phyloP scores from a whole-genome alignment of 2,888 invertebrate species.

The Gerris lacustris region DNA sequence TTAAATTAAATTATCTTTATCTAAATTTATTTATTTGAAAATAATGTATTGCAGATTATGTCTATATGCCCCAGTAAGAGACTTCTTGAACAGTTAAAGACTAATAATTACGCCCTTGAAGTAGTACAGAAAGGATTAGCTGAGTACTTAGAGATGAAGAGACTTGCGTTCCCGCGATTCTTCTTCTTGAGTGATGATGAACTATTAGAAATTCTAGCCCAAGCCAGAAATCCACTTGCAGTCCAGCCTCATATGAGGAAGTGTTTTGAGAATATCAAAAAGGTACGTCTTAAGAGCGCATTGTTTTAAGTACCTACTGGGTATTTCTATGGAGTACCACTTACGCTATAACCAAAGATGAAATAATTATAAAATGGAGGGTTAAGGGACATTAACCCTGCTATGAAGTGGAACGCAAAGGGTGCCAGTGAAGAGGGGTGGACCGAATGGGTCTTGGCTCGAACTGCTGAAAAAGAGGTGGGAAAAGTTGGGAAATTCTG shows the following conservation, averaged over 20 bases:
- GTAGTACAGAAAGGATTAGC: conserved; percentile 62
- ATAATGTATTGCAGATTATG: conserved; percentile 43
- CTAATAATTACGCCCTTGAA: conserved; percentile 55
- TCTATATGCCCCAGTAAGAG: conserved; percentile 50
- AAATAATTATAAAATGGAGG: too few species aligned
- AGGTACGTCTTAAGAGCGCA: conserved; percentile 35
- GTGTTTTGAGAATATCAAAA: conserved; percentile 67
- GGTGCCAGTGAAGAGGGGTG: too few species aligned
- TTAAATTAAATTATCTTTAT: too few species aligned
- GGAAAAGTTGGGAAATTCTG: too few species aligned
- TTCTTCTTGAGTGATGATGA: conserved; percentile 78
- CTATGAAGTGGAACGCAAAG: too few species aligned
- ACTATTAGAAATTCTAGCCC: conserved; percentile 64
- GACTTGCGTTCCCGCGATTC: conserved; percentile 60
- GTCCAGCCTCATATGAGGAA: conserved; percentile 72
- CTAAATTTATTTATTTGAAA: not conserved
- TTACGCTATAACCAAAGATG: not conserved
- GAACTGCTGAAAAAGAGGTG: too few species aligned
- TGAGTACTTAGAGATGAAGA: conserved; percentile 65
- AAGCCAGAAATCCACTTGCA: conserved; percentile 60
- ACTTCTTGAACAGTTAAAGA: conserved; percentile 54
- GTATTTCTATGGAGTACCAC: not conserved
- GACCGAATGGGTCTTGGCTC: too few species aligned
- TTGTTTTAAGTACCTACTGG: conserved; percentile 11
- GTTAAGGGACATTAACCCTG: too few species aligned